Percentiles rank a stretch among this genome's conserved stretches.
Conservation (phyloP, 2,888 invertebrate genomes). For the Leptinotarsa tumamoca region DNA sequence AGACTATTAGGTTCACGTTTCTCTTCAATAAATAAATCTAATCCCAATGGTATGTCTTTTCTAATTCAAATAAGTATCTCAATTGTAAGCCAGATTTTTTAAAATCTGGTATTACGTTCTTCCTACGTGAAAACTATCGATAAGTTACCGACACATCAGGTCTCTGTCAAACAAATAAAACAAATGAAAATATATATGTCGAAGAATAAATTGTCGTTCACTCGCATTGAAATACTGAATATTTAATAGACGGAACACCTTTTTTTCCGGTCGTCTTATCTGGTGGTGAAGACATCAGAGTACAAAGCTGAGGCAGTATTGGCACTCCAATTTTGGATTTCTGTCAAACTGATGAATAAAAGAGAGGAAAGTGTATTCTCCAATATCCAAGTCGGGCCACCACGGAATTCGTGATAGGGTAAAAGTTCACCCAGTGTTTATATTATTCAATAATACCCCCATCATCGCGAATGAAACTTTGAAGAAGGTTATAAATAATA, state of each 20-base stretch:
- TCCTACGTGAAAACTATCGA: not conserved
- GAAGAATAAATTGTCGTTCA: not conserved
- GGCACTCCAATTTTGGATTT: too few species aligned
- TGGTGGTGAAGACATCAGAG: too few species aligned
- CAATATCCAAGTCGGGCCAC: not conserved
- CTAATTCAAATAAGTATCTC: too few species aligned
- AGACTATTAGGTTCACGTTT: not conserved
- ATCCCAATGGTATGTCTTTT: too few species aligned
- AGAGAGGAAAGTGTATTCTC: not conserved
- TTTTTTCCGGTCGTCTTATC: too few species aligned
- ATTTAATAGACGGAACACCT: too few species aligned
- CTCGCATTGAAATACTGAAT: not conserved
- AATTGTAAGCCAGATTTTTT: not conserved
- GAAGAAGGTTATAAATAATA: not conserved
- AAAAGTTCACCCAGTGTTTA: constrained; percentile 2
- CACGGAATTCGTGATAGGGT: not conserved
- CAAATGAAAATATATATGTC: not conserved
- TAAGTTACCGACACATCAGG: not conserved
- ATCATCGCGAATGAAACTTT: constrained; percentile 8
- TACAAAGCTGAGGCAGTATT: too few species aligned
- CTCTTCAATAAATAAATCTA: too few species aligned
- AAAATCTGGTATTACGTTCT: not conserved
- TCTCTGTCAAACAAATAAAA: constrained; percentile 17
- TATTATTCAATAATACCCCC: constrained; percentile 12
- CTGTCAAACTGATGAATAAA: not conserved